Evolutionary conservation across 2,113 vertebrate genomes (phyloP).

Genomic region (Setophaga kirtlandii): DNA sequence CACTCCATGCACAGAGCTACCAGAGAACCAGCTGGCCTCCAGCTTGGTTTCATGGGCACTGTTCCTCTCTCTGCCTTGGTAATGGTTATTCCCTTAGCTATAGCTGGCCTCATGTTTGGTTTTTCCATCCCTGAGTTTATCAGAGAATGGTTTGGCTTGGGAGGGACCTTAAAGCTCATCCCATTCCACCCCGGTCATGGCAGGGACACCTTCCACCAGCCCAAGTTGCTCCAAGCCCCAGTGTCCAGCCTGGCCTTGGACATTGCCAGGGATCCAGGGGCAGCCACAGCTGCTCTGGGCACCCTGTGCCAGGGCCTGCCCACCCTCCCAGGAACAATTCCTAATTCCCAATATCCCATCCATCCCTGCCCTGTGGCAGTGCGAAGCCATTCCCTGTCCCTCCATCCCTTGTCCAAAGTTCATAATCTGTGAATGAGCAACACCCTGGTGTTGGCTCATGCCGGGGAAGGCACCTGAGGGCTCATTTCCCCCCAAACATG

Average conservation of each 20-base stretch:
- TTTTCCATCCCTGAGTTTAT: not conserved
- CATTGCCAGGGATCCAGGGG: not conserved
- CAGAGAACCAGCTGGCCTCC: not conserved
- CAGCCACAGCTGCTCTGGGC: not conserved
- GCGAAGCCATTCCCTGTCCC: not conserved
- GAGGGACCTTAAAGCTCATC: not conserved
- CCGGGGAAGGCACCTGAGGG: not conserved
- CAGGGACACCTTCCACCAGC: not conserved
- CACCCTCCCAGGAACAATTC: not conserved
- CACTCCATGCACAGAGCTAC: not conserved
- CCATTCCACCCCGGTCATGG: not conserved
- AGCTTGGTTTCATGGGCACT: not conserved
- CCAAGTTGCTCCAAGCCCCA: not conserved
- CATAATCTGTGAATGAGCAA: not conserved
- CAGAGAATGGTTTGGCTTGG: not conserved
- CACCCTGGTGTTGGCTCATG: accelerated
- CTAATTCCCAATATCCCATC: not conserved
- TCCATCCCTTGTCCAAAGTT: not conserved
- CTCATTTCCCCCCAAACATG: not conserved
- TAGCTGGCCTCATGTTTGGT: not conserved
- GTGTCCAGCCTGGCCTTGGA: accelerated
- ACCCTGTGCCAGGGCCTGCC: not conserved
- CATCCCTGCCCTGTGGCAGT: not conserved
- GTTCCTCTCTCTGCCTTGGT: not conserved
- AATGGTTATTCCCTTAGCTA: not conserved